Base-by-base conservation (phyloP, 2,888 invertebrate species). In the Myathropa florea region DNA sequence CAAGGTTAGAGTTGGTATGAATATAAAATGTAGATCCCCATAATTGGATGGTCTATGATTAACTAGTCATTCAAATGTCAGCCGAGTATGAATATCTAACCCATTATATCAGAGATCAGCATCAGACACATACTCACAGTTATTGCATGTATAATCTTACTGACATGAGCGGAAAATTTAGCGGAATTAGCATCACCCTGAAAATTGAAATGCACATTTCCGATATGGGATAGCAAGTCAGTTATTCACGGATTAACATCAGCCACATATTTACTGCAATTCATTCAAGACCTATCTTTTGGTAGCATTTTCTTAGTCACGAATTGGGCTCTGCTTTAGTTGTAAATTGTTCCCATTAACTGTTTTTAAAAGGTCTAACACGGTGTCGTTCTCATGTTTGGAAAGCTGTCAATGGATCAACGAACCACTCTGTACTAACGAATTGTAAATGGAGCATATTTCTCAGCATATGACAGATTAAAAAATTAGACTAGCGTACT, bases 31-130 rank as follows among this genome's bases (percentile, higher is more conserved):
- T 57, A 14, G 39, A 55, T 26, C 55, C 28, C 64, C 24, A 57
- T 57, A 83, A 39, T 70, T 68, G 70, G 81, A 63, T 21, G 12
- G 55, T 3, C 24, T 28, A 59, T 63, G 63, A 78, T 59, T 68
- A 59, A 79, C 79, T 65, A 76, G 12, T 23, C 67, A 73, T 70
- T 79, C 70, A 79, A 59, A 79, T 73, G 70, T 60, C 60, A 67
- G 18, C 18, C 46, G 1, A 18, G 46, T 53, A 46, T 79, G 59
- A 46, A 64, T 79, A 46, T 63, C 72, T 68, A 10, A 53, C 33
- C 14, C 59, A 73, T 78, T 67, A 63, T 83, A 72, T 77, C 77
- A 72, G 63, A 77, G n/a, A 57, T 65, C 39, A 23, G 57, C 67
- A 64, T 73, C 67, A 55, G 24, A 63, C 55, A 18, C 18, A 55